Evolutionary conservation across 2,888 invertebrate genomes (phyloP), one percentile per base, ranked within the genome.

Genomic region (Cheiracanthium punctorium): DNA sequence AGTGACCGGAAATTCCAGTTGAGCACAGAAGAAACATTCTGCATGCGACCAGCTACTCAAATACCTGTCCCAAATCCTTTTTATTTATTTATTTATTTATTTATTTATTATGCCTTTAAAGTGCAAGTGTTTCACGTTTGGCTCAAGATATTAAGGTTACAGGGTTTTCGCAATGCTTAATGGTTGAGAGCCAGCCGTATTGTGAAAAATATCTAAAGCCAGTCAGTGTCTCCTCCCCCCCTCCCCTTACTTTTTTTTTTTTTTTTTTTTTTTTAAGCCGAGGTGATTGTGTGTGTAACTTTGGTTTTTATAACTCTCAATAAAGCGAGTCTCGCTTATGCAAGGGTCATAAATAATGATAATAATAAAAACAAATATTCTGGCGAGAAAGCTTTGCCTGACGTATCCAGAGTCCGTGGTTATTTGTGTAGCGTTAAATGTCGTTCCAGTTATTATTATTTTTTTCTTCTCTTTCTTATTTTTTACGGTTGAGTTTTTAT

Each of bases 71-170:
- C 72, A 65, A 80, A 80, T 80, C 72, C 72, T 72, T 33, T 69
- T 37, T 37, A 41, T 32, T 33, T n/a, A 28, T 69, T 72, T n/a
- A n/a, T n/a, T n/a, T n/a, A n/a, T n/a, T n/a, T n/a, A n/a, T n/a
- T n/a, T n/a, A n/a, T n/a, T n/a, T n/a, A n/a, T n/a, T n/a, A n/a
- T n/a, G n/a, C n/a, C n/a, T 64, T 80, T 24, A 32, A 72, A 80
- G 72, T 65, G 80, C 33, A 80, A 80, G 80, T 81, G 80, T 74
- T 81, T 69, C 65, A 81, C 73, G 74, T 74, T 67, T 69, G 43
- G 65, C 41, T 28, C 10, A 52, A 28, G 69, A 74, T 81, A 81
- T 74, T 73, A 74, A 81, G 80, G 80, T 81, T 81, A 81, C 32
- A 67, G 52, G 73, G 24, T 67, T 81, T 81, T 81, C 74, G 67